Base-by-base conservation (phyloP, 2,888 invertebrate species). In the Hanleya hanleyi region DNA sequence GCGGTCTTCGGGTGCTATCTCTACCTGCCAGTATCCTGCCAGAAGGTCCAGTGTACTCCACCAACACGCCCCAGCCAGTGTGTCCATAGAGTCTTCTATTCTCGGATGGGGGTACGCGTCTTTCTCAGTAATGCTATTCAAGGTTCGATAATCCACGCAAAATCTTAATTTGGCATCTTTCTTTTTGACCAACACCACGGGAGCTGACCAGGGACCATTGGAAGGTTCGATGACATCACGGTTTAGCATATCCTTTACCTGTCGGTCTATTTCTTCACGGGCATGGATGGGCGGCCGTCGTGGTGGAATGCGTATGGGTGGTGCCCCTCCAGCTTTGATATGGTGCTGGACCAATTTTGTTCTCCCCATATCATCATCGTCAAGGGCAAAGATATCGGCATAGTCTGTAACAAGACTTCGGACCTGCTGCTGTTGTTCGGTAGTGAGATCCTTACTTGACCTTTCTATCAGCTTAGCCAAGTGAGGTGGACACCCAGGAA, bases 1-100 rank as follows among this genome's bases (percentile, higher is more conserved):
- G 9, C 41, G 12, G 81, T 78, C 73, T 82, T 70, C 67, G 12
- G 50, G 65, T 7, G 70, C 71, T 18, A 80, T 49, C 15, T 70
- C 77, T 2, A 82, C 73, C 57, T 84, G 84, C 79, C 78, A 81
- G 65, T 84, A 83, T 9, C 81, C 81, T 18, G 67, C 49, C 7
- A 41, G 67, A 15, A 81, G 49, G 67, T 84, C 83, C 7, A 83
- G 66, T 2, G 69, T 71, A 22, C 67, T 69, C 51, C 81, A 83
- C 69, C 69, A 80, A 12, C 67, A 18, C 1, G n/a, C n/a, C n/a
- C n/a, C n/a, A n/a, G n/a, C n/a, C n/a, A n/a, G n/a, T n/a, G n/a
- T n/a, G n/a, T n/a, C n/a, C n/a, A n/a, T n/a, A n/a, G n/a, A n/a
- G n/a, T n/a, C n/a, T n/a, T n/a, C n/a, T n/a, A n/a, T n/a, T n/a